Evolutionary conservation across 1,140 invertebrate genomes (phyloP).

Genomic region (Panonychus citri): DNA sequence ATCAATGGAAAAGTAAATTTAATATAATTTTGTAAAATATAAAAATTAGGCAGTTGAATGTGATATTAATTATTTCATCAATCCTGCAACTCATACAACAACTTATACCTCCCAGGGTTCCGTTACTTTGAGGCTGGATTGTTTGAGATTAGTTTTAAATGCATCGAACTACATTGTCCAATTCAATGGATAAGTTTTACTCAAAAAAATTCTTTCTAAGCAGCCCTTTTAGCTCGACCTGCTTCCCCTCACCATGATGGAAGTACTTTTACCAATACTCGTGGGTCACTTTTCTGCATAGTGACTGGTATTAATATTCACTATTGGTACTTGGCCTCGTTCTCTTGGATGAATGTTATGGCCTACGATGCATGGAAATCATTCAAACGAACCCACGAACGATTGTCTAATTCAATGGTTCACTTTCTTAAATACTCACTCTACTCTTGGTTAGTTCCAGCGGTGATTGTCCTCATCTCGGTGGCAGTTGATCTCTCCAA

Average conservation of each 20-base stretch:
- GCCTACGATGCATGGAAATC: conserved; percentile 88
- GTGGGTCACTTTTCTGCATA: conserved; percentile 19
- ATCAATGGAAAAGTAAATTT: too few relatives aligned
- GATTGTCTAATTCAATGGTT: not conserved
- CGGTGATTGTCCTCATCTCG: conserved; percentile 12
- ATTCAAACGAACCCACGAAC: conserved; percentile 16
- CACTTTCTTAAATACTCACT: conserved; percentile 17
- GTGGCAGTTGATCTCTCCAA: not conserved
- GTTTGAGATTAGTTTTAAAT: not conserved
- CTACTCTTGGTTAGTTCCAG: conserved; percentile 21
- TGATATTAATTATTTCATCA: not conserved
- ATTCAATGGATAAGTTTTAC: too few relatives aligned
- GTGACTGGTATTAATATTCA: conserved; percentile 53
- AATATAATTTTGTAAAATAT: too few relatives aligned
- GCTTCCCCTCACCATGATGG: not conserved
- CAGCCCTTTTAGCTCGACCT: not conserved
- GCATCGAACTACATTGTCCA: not conserved
- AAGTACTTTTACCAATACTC: not conserved
- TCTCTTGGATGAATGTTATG: conserved; percentile 90
- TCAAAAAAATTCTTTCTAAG: not conserved
- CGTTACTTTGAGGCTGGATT: not conserved
- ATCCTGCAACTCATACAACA: not conserved
- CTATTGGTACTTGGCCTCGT: conserved; percentile 75
- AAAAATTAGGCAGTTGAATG: too few relatives aligned
- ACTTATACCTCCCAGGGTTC: not conserved